Conservation (phyloP, 2,113 vertebrate genomes). For the Chrysemys picta region DNA sequence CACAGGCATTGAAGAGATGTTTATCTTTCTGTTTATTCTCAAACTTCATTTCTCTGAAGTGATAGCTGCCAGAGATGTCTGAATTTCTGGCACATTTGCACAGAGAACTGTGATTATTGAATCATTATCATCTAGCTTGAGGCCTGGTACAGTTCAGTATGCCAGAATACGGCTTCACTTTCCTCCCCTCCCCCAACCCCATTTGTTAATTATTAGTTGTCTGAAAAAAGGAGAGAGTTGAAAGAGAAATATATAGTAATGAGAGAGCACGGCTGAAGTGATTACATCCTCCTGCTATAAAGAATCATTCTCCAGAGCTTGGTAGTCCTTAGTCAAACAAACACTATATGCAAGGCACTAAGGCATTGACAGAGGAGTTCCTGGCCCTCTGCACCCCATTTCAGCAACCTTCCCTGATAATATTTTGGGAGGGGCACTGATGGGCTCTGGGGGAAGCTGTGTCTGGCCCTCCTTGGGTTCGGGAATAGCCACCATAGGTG, state of each 20-base stretch:
- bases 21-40: background rate
- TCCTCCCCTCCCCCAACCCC: background rate
- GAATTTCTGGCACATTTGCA: background rate
- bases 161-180: constrained; percentile 2
- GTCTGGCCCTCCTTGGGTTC: background rate
- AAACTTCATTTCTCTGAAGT: background rate
- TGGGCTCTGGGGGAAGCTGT: background rate
- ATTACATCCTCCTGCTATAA: background rate
- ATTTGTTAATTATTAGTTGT: constrained; percentile 33
- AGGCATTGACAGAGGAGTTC: background rate
- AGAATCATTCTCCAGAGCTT: background rate
- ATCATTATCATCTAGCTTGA: background rate
- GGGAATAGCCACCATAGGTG: background rate
- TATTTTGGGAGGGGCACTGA: background rate
- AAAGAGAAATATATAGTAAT: background rate
- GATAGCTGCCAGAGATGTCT: background rate
- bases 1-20: background rate
- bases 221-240: background rate
- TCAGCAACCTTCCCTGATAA: background rate
- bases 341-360: background rate
- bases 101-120: background rate
- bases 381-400: background rate
- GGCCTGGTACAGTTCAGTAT: background rate
- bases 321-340: background rate
- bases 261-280: background rate